Evolutionary conservation across 2,113 vertebrate species (phyloP).

Genomic region (Sialia sialis): DNA sequence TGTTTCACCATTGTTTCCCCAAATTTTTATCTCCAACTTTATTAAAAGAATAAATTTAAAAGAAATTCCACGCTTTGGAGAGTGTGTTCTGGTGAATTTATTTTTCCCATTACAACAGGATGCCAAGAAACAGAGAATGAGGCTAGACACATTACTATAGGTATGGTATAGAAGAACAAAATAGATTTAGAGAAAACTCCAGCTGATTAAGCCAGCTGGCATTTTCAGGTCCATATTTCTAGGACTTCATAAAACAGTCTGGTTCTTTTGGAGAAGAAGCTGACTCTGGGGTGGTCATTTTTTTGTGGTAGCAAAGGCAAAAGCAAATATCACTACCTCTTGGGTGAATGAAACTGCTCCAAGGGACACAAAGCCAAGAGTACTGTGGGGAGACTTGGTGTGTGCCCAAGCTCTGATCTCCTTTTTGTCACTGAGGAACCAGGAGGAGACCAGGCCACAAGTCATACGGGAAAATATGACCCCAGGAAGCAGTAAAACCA

Average conservation of each 20-base stretch:
- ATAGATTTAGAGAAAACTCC: neutral
- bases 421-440: neutral
- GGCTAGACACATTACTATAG: neutral
- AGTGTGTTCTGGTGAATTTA: neutral
- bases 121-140: neutral
- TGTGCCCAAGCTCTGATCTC: neutral
- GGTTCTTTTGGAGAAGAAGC: neutral
- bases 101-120: neutral
- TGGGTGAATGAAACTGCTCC: neutral
- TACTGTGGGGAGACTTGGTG: neutral
- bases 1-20: conserved; percentile 37
- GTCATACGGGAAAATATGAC: neutral
- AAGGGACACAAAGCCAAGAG: neutral
- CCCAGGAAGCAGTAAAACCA: conserved; percentile 1
- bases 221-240: neutral
- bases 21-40: neutral
- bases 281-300: conserved; percentile 3
- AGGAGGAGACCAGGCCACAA: neutral
- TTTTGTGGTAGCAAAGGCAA: neutral
- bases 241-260: conserved; percentile 8
- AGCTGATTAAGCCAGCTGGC: neutral
- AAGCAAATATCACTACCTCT: neutral
- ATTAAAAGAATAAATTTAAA: conserved; percentile 19
- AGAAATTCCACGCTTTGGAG: neutral
- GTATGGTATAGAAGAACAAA: conserved; percentile 3